Evolutionary conservation across 64 coral and sea anemone genomes (phyloP).

Genomic region (Pocillopora damicornis): DNA sequence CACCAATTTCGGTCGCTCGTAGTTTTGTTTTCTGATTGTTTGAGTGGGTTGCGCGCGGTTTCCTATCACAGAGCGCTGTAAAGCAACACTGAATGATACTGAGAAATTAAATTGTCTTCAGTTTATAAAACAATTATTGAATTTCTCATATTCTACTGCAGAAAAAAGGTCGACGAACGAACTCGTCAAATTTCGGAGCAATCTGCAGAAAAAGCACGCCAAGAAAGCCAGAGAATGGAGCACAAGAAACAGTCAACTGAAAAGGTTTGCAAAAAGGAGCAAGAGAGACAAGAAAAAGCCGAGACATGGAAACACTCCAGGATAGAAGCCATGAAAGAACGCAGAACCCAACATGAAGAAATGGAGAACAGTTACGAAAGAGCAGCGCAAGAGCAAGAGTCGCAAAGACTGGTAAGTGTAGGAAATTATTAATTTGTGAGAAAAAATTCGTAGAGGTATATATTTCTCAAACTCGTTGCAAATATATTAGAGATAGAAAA

Average conservation of each 20-base stretch:
- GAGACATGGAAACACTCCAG: slow-evolving; percentile 74
- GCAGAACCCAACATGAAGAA: slow-evolving; percentile 56
- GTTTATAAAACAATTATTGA: too few species aligned
- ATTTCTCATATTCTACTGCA: slow-evolving; percentile 1
- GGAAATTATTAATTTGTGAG: neutral
- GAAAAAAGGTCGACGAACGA: slow-evolving; percentile 50
- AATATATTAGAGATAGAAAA: too few species aligned
- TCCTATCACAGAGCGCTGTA: too few species aligned
- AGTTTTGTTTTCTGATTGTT: too few species aligned
- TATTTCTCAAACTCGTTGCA: too few species aligned
- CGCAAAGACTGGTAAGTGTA: slow-evolving; percentile 67
- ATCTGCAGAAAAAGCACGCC: slow-evolving; percentile 26
- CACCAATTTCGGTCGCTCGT: too few species aligned
- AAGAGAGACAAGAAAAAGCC: slow-evolving; percentile 58
- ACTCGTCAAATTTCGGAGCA: slow-evolving; percentile 49
- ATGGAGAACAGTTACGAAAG: slow-evolving; percentile 83
- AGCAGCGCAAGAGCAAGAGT: slow-evolving; percentile 56
- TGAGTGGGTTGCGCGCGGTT: too few species aligned
- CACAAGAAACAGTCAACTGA: slow-evolving; percentile 59
- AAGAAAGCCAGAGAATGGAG: slow-evolving; percentile 56
- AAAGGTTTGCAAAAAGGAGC: slow-evolving; percentile 53
- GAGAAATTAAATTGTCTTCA: too few species aligned
- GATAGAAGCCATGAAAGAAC: slow-evolving; percentile 68
- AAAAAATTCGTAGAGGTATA: neutral
- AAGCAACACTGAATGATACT: too few species aligned